Evolutionary conservation across 2,888 invertebrate species (phyloP).

Genomic region (Cancer borealis): DNA sequence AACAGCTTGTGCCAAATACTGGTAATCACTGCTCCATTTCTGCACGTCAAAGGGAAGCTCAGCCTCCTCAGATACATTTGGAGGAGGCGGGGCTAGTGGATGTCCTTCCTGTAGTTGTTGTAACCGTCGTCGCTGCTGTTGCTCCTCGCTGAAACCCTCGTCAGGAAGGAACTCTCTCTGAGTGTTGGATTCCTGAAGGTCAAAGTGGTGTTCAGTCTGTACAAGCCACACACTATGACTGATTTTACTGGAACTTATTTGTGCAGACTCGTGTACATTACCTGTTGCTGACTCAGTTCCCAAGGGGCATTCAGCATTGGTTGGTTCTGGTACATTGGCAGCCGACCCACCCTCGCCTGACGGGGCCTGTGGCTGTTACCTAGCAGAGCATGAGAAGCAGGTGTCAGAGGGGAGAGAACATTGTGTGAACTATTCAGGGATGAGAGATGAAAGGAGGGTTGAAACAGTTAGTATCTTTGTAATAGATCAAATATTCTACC

Average conservation of each 20-base stretch:
- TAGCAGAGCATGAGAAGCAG: not conserved
- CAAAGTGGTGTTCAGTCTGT: not conserved
- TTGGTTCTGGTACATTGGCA: constrained; percentile 53
- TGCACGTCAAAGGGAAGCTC: constrained; percentile 59
- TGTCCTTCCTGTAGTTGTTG: not conserved
- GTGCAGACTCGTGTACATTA: not conserved
- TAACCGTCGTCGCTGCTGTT: not conserved
- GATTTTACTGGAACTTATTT: not conserved
- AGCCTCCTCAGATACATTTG: not conserved
- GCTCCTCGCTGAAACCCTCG: constrained; percentile 62
- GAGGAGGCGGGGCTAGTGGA: constrained; percentile 46
- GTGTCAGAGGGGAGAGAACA: not conserved
- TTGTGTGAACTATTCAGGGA: not conserved
- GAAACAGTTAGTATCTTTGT: not conserved
- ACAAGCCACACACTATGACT: not conserved
- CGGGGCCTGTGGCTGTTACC: constrained; percentile 59
- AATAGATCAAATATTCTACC: not conserved
- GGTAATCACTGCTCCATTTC: constrained; percentile 67
- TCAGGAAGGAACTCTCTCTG: constrained; percentile 35
- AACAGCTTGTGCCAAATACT: constrained; percentile 63
- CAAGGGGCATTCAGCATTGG: constrained; percentile 49
- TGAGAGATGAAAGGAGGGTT: not conserved
- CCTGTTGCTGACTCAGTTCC: constrained; percentile 51
- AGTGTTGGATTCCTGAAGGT: not conserved
- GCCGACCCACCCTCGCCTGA: constrained; percentile 51